Conservation (phyloP, 2,113 vertebrate species). For the Eupsittula cactorum region DNA sequence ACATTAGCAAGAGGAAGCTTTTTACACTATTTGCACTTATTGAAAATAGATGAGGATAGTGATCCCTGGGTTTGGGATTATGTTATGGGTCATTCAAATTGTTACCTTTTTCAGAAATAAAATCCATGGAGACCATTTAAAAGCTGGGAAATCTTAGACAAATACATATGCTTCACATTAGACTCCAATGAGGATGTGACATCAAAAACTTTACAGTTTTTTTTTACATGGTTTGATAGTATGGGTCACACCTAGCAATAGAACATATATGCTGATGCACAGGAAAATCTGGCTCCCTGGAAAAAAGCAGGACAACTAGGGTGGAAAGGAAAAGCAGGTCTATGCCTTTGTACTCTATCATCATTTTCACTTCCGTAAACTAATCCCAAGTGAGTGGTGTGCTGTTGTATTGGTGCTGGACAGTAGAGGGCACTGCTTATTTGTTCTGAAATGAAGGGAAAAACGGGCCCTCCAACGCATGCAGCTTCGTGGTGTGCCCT, state of each 20-base stretch:
- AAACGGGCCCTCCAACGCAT: neutral
- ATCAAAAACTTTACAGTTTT: neutral
- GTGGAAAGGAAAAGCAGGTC: neutral
- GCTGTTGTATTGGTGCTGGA: conserved; percentile 1
- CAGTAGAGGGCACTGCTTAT: conserved; percentile 54
- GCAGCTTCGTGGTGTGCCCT: neutral
- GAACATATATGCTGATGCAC: neutral
- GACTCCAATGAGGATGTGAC: neutral
- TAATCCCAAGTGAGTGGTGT: neutral
- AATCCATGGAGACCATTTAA: neutral
- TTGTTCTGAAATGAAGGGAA: neutral
- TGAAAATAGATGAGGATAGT: neutral
- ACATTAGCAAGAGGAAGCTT: neutral
- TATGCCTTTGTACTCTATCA: accelerated
- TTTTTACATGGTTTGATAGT: neutral
- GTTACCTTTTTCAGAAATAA: neutral
- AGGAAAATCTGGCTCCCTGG: neutral
- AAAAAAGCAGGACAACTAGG: neutral
- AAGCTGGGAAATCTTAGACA: neutral
- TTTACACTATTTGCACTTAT: neutral
- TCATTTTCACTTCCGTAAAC: accelerated
- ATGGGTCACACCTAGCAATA: neutral
- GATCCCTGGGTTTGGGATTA: neutral
- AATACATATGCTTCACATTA: neutral
- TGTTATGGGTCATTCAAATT: neutral